Evolutionary conservation across 2,797 vertebrate species (phyloP).

Genomic region (Tarsius wallacei): DNA sequence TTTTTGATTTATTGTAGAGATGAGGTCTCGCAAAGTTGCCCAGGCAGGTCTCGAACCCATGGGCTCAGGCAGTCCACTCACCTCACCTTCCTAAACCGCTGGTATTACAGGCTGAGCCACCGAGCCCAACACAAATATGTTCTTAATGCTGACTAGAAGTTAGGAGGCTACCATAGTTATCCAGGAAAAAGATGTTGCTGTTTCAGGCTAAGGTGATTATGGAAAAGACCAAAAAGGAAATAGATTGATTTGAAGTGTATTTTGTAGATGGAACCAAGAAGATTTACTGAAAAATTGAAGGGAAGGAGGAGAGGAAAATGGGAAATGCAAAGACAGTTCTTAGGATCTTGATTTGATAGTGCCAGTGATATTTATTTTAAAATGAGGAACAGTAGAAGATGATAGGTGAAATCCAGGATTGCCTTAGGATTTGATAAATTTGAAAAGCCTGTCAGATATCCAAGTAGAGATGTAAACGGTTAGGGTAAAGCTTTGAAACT

Average conservation of each 20-base stretch:
- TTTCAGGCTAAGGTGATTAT: neutral
- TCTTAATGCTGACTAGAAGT: too few relatives aligned
- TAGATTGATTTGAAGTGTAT: neutral
- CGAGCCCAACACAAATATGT: too few relatives aligned
- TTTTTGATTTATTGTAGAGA: too few relatives aligned
- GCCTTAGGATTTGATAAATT: neutral
- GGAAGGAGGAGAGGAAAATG: neutral
- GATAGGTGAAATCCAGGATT: neutral
- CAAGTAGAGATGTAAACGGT: neutral
- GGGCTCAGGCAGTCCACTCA: too few relatives aligned
- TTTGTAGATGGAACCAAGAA: neutral
- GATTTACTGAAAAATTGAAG: conserved; percentile 3
- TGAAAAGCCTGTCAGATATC: conserved; percentile 45
- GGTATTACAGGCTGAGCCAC: too few relatives aligned
- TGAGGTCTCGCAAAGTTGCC: too few relatives aligned
- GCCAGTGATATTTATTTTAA: neutral
- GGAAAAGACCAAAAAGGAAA: neutral
- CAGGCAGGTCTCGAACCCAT: too few relatives aligned
- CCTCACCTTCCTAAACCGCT: too few relatives aligned
- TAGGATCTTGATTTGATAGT: neutral
- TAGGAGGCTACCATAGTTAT: neutral
- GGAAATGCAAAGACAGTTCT: neutral
- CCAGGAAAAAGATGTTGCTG: neutral
- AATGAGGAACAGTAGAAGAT: neutral
- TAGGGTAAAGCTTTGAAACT: neutral